These are phyloP conservation scores for Arizona elegans DNA, from an alignment of 2,113 vertebrate genomes.

Conservation along the genomic window DNA sequence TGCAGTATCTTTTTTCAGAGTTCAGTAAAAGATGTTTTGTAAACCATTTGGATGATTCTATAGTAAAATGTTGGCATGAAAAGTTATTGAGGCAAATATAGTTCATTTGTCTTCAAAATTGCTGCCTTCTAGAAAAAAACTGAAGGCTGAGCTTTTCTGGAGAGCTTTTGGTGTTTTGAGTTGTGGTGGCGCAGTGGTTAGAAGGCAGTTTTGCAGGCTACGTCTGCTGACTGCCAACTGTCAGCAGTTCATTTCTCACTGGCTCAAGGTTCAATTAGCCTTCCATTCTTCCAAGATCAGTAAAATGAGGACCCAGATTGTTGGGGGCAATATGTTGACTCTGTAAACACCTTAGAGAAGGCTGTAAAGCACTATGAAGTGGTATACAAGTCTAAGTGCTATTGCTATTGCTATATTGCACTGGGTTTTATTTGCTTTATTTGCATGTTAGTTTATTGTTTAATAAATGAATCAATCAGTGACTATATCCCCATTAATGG, in stretches of 20 bases:
- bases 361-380: background rate
- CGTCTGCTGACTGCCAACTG: background rate
- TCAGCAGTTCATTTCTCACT: background rate
- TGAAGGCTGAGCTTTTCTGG: background rate
- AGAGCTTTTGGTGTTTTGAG: background rate
- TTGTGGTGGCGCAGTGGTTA: background rate
- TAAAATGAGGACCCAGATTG: background rate
- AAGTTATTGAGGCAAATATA: conserved; percentile 27
- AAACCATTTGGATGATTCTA: conserved; percentile 10
- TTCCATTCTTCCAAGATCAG: background rate
- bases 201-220: background rate
- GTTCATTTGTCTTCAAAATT: background rate
- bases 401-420: background rate
- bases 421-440: background rate
- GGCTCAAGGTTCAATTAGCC: background rate
- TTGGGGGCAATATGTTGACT: background rate
- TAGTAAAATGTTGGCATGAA: conserved; percentile 40
- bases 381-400: background rate
- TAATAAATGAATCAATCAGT: background rate
- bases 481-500: conserved; percentile 21
- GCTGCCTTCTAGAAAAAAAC: background rate
- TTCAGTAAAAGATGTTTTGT: background rate
- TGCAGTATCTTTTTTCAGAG: background rate
- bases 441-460: background rate
- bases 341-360: background rate